These are phyloP conservation scores for Heteronetta atricapilla DNA, from an alignment of 2,113 vertebrate genomes.

Conservation along the genomic window DNA sequence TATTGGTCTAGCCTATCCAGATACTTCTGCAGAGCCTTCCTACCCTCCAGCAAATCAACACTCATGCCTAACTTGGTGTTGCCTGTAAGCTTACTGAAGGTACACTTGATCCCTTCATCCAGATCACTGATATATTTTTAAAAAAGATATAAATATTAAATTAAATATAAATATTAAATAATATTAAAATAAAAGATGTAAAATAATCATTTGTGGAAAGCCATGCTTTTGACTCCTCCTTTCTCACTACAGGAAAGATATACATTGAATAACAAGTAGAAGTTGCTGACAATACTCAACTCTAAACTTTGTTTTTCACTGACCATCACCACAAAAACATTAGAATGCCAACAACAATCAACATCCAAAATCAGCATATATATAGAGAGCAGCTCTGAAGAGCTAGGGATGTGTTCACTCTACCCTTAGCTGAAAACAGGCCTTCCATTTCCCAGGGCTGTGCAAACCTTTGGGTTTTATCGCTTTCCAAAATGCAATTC, in stretches of 20 bases:
- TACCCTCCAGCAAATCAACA: too few relatives aligned
- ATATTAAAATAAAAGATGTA: too few relatives aligned
- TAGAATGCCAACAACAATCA: neutral
- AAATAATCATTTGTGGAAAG: neutral
- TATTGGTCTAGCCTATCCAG: too few relatives aligned
- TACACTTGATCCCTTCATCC: too few relatives aligned
- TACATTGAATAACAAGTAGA: neutral
- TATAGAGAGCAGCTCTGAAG: neutral
- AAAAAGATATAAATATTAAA: too few relatives aligned
- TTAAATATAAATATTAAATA: too few relatives aligned
- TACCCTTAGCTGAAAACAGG: neutral
- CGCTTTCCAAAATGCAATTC: neutral
- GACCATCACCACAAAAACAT: neutral
- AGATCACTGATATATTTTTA: too few relatives aligned
- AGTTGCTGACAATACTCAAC: neutral
- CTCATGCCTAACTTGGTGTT: too few relatives aligned
- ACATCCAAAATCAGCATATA: neutral
- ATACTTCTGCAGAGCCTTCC: too few relatives aligned
- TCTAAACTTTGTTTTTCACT: neutral
- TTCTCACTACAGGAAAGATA: neutral
- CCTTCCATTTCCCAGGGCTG: neutral
- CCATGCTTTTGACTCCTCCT: neutral
- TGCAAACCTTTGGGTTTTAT: neutral
- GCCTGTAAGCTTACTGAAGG: too few relatives aligned
- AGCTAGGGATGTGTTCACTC: neutral